phyloP scores from a whole-genome alignment of 2,888 invertebrate species.

The Auanema freiburgensis region DNA sequence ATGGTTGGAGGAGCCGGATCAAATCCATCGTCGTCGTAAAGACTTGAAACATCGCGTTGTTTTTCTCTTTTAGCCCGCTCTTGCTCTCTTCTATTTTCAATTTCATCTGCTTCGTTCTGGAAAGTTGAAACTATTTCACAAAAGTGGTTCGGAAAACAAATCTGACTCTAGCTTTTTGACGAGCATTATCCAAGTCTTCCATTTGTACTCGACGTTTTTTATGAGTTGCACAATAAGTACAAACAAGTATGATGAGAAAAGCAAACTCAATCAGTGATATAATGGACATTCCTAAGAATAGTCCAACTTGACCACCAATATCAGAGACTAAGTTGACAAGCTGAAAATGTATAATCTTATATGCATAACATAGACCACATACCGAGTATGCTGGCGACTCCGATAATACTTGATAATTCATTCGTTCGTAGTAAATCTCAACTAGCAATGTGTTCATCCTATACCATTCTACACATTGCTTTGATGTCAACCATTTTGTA shows the following conservation, averaged over 20 bases:
- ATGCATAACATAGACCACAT: not conserved
- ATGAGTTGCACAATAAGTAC: conserved; percentile 40
- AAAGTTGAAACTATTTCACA: not conserved
- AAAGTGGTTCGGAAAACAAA: not conserved
- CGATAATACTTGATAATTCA: conserved; percentile 63
- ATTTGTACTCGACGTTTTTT: conserved; percentile 33
- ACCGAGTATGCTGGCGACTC: conserved; percentile 57
- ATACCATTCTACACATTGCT: conserved; percentile 42
- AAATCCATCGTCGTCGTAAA: not conserved
- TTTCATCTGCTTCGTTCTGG: not conserved
- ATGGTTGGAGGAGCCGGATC: not conserved
- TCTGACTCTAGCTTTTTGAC: conserved; percentile 25
- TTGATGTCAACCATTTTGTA: not conserved
- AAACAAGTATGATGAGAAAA: conserved; percentile 36
- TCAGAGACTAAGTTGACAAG: conserved; percentile 65
- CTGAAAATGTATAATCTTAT: conserved; percentile 40
- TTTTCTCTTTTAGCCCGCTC: not conserved
- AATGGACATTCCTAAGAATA: conserved; percentile 63
- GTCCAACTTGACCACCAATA: conserved; percentile 65
- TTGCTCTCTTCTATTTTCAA: not conserved
- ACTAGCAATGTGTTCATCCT: conserved; percentile 64
- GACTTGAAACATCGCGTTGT: not conserved
- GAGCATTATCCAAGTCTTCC: conserved; percentile 32
- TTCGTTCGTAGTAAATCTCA: conserved; percentile 65
- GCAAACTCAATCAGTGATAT: conserved; percentile 42